phyloP scores from a whole-genome alignment of 2,888 invertebrate species.

The Erpobdella octoculata region DNA sequence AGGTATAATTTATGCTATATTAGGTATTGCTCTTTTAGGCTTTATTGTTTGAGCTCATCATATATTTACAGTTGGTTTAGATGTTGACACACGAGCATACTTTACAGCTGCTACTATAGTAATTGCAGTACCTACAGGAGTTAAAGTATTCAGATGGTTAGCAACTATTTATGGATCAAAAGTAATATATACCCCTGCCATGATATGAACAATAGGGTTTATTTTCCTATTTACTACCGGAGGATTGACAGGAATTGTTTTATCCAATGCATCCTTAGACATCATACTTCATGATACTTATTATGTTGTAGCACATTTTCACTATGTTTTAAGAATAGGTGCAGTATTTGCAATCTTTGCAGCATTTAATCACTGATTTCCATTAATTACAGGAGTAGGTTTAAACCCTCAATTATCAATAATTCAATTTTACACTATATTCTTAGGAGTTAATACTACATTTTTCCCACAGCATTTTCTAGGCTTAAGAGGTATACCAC shows the following conservation, averaged over 20 bases:
- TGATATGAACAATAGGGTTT: constrained; percentile 67
- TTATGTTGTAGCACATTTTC: constrained; percentile 75
- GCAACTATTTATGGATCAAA: constrained; percentile 64
- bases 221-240: constrained; percentile 71
- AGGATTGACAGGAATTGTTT: constrained; percentile 55
- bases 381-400: constrained; percentile 61
- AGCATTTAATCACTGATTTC: constrained; percentile 66
- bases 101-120: constrained; percentile 77
- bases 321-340: constrained; percentile 72
- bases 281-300: constrained; percentile 73
- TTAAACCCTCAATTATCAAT: constrained; percentile 61
- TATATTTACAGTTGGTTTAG: constrained; percentile 76
- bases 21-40: constrained; percentile 71
- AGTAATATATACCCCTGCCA: constrained; percentile 59
- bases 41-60: constrained; percentile 79
- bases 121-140: constrained; percentile 76
- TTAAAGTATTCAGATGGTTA: constrained; percentile 74
- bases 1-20: constrained; percentile 72
- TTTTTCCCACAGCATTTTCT: constrained; percentile 74
- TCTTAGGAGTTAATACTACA: constrained; percentile 70
- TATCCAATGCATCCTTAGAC: constrained; percentile 68
- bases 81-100: constrained; percentile 74
- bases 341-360: constrained; percentile 69
- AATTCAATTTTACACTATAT: constrained; percentile 65
- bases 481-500: constrained; percentile 66